Percentiles rank a stretch among this genome's conserved stretches.
These are phyloP conservation scores for Parnassius glacialis DNA, from an alignment of 2,888 invertebrate species.

Conservation along the genomic window DNA sequence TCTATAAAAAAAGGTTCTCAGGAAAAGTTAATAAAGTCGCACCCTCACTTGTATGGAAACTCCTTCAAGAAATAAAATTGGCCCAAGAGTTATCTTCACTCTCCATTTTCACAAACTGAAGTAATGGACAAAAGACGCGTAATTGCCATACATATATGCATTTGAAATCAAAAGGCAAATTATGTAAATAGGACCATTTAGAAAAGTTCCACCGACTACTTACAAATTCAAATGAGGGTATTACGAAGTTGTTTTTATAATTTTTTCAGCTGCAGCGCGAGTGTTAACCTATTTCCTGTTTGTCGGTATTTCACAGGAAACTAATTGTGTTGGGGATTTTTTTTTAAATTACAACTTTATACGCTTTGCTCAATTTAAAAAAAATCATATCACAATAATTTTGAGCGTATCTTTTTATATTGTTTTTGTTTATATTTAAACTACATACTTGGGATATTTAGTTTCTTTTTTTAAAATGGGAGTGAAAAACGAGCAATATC, in stretches of 20 bases:
- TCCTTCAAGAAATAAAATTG: too few relatives aligned
- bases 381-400: too few relatives aligned
- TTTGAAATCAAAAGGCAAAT: conserved; percentile 2
- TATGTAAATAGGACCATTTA: conserved; percentile 22
- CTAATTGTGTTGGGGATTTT: background rate
- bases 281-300: conserved; percentile 9
- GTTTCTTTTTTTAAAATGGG: too few relatives aligned
- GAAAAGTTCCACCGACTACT: conserved; percentile 7
- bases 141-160: conserved; percentile 18
- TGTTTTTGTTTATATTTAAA: too few relatives aligned
- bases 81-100: background rate
- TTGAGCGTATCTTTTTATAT: too few relatives aligned
- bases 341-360: background rate
- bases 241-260: conserved; percentile 10
- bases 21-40: too few relatives aligned
- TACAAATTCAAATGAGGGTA: conserved; percentile 21
- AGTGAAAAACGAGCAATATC: too few relatives aligned
- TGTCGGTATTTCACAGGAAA: conserved; percentile 3
- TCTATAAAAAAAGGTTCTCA: too few relatives aligned
- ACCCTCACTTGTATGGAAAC: too few relatives aligned
- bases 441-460: too few relatives aligned
- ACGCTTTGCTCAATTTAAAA: too few relatives aligned
- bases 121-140: conserved; percentile 1
- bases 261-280: background rate
- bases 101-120: conserved; percentile 4